Evolutionary conservation across 1,140 invertebrate species (phyloP).

Genomic region (Bombus pyrosoma): DNA sequence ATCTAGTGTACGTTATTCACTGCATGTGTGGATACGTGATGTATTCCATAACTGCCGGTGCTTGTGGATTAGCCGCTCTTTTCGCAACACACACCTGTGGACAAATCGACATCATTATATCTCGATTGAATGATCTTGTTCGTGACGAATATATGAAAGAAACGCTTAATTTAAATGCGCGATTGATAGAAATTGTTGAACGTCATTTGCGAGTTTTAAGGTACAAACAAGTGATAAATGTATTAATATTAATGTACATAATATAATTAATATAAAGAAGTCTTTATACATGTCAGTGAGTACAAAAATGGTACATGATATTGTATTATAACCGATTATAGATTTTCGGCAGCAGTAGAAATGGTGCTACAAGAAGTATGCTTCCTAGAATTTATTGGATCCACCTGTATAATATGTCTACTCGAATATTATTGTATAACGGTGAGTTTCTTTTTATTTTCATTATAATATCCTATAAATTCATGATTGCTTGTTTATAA

Average conservation of each 20-base stretch:
- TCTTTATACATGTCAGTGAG: not conserved
- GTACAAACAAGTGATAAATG: constrained; percentile 1
- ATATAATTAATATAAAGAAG: no score
- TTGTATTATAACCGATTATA: not conserved
- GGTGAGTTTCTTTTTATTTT: constrained; percentile 43
- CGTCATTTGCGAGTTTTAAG: constrained; percentile 47
- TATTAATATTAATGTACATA: no score
- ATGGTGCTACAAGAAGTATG: constrained; percentile 63
- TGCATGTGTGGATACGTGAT: constrained; percentile 48
- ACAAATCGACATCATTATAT: constrained; percentile 61
- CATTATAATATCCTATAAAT: not conserved
- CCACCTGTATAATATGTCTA: constrained; percentile 69
- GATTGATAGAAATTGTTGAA: constrained; percentile 49
- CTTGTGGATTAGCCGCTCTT: constrained; percentile 53
- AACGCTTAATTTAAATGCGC: not conserved
- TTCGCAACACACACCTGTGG: constrained; percentile 59
- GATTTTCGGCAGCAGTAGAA: constrained; percentile 63
- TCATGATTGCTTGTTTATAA: not conserved
- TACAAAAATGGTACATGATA: not conserved
- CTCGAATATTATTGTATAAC: constrained; percentile 70
- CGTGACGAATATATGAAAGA: not conserved
- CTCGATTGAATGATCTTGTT: constrained; percentile 47
- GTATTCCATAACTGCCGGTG: constrained; percentile 30
- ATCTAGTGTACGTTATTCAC: constrained; percentile 55
- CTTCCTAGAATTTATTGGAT: constrained; percentile 67